Evolutionary conservation across 2,888 invertebrate genomes (phyloP), one percentile per base, ranked within the genome.

Genomic region (Oscheius myriophilus): DNA sequence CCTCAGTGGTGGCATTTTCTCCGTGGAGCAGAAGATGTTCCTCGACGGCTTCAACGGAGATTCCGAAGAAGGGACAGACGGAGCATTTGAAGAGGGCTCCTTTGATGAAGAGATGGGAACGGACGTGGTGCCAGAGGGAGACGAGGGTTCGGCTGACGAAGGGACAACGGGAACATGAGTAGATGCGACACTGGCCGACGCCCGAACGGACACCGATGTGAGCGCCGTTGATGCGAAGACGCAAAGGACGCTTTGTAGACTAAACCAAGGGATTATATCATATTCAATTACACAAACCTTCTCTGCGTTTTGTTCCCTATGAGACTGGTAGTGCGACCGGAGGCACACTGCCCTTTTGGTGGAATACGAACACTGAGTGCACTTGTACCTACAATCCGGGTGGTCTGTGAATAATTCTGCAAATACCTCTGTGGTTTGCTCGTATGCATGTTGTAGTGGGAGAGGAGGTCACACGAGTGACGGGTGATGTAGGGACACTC

Each of bases 401-500:
- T 49, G 49, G 49, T 49, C 49, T 49, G 4, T 11, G 2, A 3
- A 49, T 18, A 49, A 49, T 21, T 49, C 2, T 49, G n/a, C 11
- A 11, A 18, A 51, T 25, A 67, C 67, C 52, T 67, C 54, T 58
- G 63, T 11, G 67, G 67, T 14, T 54, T 59, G 33, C 45, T 67
- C 14, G 55, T 55, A 54, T 78, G 78, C 45, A 75, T 72, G 25
- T 61, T 59, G 45, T 71, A 71, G 52, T 78, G 78, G n/a, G 69
- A 59, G 23, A 70, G 33, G 59, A 78, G 69, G 51, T 78, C 78
- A 42, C 78, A 75, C 2, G 71, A 73, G 54, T 73, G 73, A 54
- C 74, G 73, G 14, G 78, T 73, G 12, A 62, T 67, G 51, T 78
- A 78, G 14, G 78, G 78, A 43, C 78, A 78, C 39, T 76, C 75